Percentiles rank a stretch among this genome's conserved stretches.
These are phyloP conservation scores for Porites lobata DNA, from an alignment of 92 coral and sea anemone genomes.

Conservation along the genomic window DNA sequence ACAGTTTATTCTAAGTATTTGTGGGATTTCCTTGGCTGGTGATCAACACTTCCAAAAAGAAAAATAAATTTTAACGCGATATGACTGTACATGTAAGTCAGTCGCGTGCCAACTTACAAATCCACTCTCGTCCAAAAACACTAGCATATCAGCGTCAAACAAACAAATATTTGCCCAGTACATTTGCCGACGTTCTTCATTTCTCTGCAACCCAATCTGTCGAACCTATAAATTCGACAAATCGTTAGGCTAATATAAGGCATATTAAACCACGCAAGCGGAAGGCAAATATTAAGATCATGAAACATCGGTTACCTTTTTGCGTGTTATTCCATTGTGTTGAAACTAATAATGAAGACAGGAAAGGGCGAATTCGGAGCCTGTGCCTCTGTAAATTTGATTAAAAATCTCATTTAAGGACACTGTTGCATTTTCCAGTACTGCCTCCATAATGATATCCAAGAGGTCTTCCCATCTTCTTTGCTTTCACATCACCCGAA, in stretches of 20 bases:
- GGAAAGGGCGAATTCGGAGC: conserved; percentile 52
- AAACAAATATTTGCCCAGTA: conserved; percentile 1
- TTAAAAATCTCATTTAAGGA: conserved; percentile 62
- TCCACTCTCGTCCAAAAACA: conserved; percentile 13
- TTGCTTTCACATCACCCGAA: neutral
- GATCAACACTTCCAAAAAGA: neutral
- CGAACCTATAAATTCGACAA: conserved; percentile 1
- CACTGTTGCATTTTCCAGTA: conserved; percentile 56
- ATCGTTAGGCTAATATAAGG: neutral
- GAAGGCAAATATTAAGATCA: conserved; percentile 8
- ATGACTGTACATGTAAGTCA: neutral
- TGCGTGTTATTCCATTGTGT: conserved; percentile 29
- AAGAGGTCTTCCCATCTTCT: conserved; percentile 25
- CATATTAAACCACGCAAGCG: neutral
- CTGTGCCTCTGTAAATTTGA: conserved; percentile 33
- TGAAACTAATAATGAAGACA: conserved; percentile 43
- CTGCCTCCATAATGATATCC: conserved; percentile 46
- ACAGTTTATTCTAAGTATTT: neutral
- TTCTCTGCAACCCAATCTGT: conserved; percentile 21
- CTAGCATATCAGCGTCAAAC: conserved; percentile 5
- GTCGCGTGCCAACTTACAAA: neutral
- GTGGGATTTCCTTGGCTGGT: neutral
- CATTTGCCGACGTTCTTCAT: neutral
- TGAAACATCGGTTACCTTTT: conserved; percentile 10
- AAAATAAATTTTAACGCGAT: neutral